phyloP scores from a whole-genome alignment of 2,797 vertebrate species.

The Muraenolepis orangiensis region DNA sequence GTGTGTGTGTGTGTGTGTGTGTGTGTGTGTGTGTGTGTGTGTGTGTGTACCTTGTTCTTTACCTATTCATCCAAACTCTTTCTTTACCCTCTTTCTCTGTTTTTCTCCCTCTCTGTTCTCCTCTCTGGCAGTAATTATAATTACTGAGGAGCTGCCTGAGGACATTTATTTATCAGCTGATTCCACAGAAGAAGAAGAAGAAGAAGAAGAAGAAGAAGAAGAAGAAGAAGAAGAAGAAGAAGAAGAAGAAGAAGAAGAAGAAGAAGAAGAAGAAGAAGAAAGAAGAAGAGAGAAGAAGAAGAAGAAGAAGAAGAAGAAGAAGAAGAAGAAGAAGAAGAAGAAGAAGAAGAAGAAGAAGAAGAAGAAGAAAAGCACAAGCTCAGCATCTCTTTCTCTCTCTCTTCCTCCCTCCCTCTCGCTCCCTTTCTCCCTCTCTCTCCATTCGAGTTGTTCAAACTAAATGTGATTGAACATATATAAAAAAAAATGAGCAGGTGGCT shows the following conservation, averaged over 20 bases:
- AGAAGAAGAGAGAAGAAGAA: not conserved
- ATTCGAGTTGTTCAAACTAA: slow-evolving; percentile 46
- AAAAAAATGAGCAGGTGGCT: slow-evolving; percentile 57
- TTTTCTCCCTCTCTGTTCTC: slow-evolving; percentile 7
- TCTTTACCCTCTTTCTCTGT: slow-evolving; percentile 24
- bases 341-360: not conserved
- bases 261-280: not conserved
- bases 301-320: slow-evolving; percentile 30
- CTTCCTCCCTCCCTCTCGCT: not conserved
- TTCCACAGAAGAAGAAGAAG: slow-evolving; percentile 47
- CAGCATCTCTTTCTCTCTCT: slow-evolving; percentile 39
- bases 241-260: too few relatives aligned
- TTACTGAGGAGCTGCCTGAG: slow-evolving; percentile 41
- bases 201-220: too few relatives aligned
- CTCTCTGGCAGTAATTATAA: slow-evolving; percentile 50
- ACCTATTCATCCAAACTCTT: slow-evolving; percentile 2
- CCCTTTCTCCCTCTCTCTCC: not conserved
- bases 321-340: slow-evolving; percentile 6
- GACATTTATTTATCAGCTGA: slow-evolving; percentile 57
- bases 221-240: too few relatives aligned
- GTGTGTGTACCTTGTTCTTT: slow-evolving; percentile 3
- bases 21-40: too few relatives aligned
- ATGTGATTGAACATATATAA: slow-evolving; percentile 56
- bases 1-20: too few relatives aligned
- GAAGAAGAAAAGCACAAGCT: slow-evolving; percentile 52